Conservation (phyloP, 2,113 vertebrate species). For the Oenanthe oenanthe region DNA sequence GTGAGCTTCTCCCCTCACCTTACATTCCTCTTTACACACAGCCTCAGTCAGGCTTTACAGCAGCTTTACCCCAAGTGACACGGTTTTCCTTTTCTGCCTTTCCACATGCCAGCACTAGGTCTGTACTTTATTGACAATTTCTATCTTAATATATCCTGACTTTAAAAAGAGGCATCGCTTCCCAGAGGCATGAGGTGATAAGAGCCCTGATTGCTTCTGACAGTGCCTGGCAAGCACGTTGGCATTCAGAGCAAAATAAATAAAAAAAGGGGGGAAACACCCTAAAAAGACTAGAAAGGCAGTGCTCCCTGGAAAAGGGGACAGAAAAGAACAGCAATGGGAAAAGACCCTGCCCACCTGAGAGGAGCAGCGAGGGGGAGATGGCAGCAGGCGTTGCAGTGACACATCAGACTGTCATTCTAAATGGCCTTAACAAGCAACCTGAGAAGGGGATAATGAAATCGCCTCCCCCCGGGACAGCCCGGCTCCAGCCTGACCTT, state of each 20-base stretch:
- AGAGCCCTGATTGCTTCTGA: neutral
- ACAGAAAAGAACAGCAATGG: neutral
- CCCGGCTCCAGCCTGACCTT: slow-evolving; percentile 45
- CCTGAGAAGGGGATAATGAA: slow-evolving; percentile 44
- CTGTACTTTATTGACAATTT: slow-evolving; percentile 24
- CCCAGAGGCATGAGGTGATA: neutral
- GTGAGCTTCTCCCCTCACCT: rapidly evolving
- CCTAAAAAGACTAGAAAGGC: neutral
- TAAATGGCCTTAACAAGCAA: slow-evolving; percentile 54
- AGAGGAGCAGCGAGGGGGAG: neutral
- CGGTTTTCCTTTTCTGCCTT: neutral
- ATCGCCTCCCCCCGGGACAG: neutral
- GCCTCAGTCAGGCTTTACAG: neutral
- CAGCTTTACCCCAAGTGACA: neutral
- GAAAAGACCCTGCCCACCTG: too few relatives aligned
- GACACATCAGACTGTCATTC: neutral
- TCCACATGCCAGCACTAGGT: neutral
- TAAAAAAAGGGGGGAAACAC: rapidly evolving
- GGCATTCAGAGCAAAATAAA: neutral
- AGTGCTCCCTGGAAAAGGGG: neutral
- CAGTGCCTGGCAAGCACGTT: neutral
- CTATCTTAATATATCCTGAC: slow-evolving; percentile 15
- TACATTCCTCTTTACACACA: neutral
- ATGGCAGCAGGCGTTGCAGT: neutral
- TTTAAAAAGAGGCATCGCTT: slow-evolving; percentile 2